These are phyloP conservation scores for Umimayanthus kanabou DNA, from an alignment of 92 coral and sea anemone species.

Conservation along the genomic window DNA sequence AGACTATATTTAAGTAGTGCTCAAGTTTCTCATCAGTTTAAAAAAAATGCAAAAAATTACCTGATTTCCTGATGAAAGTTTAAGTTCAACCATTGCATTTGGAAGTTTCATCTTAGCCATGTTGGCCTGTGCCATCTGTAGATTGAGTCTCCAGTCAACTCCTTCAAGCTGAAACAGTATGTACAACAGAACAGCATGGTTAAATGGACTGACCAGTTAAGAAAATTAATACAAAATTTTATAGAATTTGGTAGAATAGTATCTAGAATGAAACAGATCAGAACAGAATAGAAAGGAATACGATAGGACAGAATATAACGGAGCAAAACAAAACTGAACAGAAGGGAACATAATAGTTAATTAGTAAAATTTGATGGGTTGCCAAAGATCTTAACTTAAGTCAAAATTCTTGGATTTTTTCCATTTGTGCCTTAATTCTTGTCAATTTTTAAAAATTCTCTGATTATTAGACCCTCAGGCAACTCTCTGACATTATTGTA, in stretches of 20 bases:
- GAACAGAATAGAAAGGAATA: too few species aligned
- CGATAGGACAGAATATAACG: too few species aligned
- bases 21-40: neutral
- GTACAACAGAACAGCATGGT: neutral
- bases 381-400: too few species aligned
- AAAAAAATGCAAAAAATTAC: conserved; percentile 30
- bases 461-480: too few species aligned
- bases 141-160: conserved; percentile 91
- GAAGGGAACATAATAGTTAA: neutral
- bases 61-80: conserved; percentile 76
- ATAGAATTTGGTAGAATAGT: too few species aligned
- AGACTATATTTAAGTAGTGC: neutral
- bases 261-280: too few species aligned
- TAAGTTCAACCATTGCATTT: conserved; percentile 89
- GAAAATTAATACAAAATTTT: too few species aligned
- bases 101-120: conserved; percentile 94
- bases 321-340: neutral
- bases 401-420: neutral
- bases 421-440: neutral
- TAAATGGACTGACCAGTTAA: neutral
- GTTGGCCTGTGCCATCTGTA: conserved; percentile 96
- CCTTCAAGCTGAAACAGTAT: conserved; percentile 71
- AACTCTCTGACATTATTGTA: too few species aligned
- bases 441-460: too few species aligned
- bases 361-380: too few species aligned